Percentiles rank a stretch among this genome's conserved stretches.
Evolutionary conservation across 2,888 invertebrate species (phyloP).

Genomic region (Ichneumoninae sp.): DNA sequence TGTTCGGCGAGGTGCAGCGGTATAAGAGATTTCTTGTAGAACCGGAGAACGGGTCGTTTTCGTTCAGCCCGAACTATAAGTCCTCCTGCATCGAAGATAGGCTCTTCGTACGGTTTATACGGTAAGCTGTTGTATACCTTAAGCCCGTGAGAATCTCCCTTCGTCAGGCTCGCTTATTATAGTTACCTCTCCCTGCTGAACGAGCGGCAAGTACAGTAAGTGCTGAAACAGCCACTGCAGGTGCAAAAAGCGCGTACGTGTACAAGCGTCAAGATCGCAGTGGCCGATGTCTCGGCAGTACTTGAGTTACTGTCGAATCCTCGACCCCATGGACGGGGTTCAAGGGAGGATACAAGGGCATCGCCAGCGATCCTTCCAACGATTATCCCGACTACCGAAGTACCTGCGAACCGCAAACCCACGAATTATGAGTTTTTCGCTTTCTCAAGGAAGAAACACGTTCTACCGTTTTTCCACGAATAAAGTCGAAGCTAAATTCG

Average conservation of each 20-base stretch:
- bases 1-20: background rate
- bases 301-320: slow-evolving; percentile 41
- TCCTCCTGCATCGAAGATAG: background rate
- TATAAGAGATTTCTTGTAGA: slow-evolving; percentile 1
- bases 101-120: background rate
- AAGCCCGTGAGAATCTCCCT: slow-evolving; percentile 6
- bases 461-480: background rate
- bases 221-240: slow-evolving; percentile 9
- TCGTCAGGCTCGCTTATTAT: slow-evolving; percentile 26
- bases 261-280: slow-evolving; percentile 24
- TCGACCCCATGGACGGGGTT: slow-evolving; percentile 29
- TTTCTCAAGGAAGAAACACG: background rate
- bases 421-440: background rate
- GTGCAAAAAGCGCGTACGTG: slow-evolving; percentile 28
- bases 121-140: background rate
- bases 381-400: slow-evolving; percentile 23
- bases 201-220: background rate
- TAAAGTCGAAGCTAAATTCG: background rate
- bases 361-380: slow-evolving; percentile 6
- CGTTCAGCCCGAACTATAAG: background rate
- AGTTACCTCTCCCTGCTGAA: slow-evolving; percentile 13
- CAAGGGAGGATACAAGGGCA: slow-evolving; percentile 17
- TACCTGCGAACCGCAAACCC: background rate
- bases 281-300: slow-evolving; percentile 23
- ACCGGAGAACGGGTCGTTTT: background rate